Evolutionary conservation across 1,140 invertebrate genomes (phyloP), one percentile per base, ranked within the genome.

Genomic region (Mamestra configurata): DNA sequence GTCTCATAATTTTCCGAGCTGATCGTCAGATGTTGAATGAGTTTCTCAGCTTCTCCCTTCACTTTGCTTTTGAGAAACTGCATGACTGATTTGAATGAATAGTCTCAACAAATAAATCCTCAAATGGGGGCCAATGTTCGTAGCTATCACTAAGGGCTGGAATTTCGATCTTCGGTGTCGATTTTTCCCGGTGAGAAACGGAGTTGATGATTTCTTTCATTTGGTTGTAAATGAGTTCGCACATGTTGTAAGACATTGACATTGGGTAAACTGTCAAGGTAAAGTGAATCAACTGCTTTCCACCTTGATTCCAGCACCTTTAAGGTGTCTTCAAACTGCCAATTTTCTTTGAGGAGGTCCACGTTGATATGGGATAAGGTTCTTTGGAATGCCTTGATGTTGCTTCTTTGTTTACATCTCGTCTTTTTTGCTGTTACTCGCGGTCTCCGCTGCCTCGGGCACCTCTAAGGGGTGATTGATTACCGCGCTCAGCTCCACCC

Each of bases 81-180:
- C 37, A 40, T 20, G 49, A 51, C 18, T 8, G 49, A 51, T 18
- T 51, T 3, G 49, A n/a, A 51, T 51, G 49, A 2, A 51, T 51
- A 8, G 49, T 51, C 18, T 59, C 57, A 27, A 59, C 27, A 59
- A 59, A 59, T 27, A 59, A 31, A 59, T 59, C 57, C 15, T 59
- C 11, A n/a, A 59, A 59, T 59, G 57, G 22, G 3, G 49, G 11
- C 49, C 49, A 51, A 10, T 51, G n/a, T 20, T 51, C n/a, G 7
- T 51, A 51, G 55, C 22, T 59, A 27, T 22, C 55, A 51, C 49
- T 51, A 8, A 51, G 18, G 11, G n/a, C 49, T 40, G 37, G 37
- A 40, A 40, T 40, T 40, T 40, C 37, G 8, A 40, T 40, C 37
- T 40, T 40, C 37, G 37, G 37, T 10, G 37, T 40, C 8, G 37